Evolutionary conservation across 2,113 vertebrate genomes (phyloP).

Genomic region (Caracal caracal): DNA sequence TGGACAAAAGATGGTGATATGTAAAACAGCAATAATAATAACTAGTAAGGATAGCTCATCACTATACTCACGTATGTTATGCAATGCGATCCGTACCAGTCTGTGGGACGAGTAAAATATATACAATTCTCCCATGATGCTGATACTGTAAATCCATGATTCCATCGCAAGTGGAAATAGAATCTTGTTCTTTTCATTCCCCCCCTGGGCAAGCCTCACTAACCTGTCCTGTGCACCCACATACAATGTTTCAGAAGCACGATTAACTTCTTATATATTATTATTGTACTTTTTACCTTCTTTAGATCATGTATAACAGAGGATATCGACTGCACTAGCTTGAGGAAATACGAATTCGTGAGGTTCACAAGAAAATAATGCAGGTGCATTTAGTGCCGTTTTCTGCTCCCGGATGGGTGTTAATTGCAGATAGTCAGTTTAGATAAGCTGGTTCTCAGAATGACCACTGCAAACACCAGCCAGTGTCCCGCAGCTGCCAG

Average conservation of each 20-base stretch:
- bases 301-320: not conserved
- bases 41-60: not conserved
- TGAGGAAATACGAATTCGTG: not conserved
- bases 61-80: not conserved
- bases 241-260: not conserved
- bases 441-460: conserved; percentile 47
- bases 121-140: too few species aligned
- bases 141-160: not conserved
- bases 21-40: not conserved
- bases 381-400: not conserved
- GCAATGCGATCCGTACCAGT: not conserved
- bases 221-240: not conserved
- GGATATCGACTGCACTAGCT: not conserved
- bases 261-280: not conserved
- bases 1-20: not conserved
- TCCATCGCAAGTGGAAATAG: not conserved
- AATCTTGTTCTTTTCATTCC: not conserved
- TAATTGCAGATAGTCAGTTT: conserved; percentile 3
- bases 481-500: not conserved
- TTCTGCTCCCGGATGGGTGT: not conserved
- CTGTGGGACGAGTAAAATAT: not conserved
- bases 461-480: not conserved
- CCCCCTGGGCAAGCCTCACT: not conserved
- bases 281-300: not conserved
- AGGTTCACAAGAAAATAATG: not conserved